Percentiles rank a stretch among this genome's conserved stretches.
phyloP scores from a whole-genome alignment of 2,888 invertebrate species.

The Didymodactylos carnosus region DNA sequence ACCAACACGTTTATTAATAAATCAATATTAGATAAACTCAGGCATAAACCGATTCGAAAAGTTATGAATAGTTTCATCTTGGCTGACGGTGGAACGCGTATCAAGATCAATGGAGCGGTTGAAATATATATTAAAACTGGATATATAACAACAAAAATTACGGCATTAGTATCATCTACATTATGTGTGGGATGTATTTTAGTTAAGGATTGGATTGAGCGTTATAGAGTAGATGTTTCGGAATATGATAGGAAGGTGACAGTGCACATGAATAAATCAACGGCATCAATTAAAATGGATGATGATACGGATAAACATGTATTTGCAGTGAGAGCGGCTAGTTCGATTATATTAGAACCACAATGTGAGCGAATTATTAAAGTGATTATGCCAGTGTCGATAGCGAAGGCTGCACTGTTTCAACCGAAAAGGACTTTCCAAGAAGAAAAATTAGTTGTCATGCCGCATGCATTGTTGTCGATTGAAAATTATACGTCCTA shows the following conservation, averaged over 20 bases:
- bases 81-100: neutral
- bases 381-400: neutral
- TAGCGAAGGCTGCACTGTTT: neutral
- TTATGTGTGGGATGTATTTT: neutral
- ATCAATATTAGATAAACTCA: neutral
- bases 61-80: neutral
- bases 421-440: neutral
- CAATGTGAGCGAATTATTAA: neutral
- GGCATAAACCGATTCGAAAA: neutral
- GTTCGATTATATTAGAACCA: neutral
- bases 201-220: neutral
- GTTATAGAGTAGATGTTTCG: neutral
- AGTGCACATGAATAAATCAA: neutral
- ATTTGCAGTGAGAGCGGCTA: neutral
- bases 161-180: neutral
- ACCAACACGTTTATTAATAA: neutral
- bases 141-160: neutral
- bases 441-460: neutral
- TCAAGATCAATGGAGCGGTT: neutral
- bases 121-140: neutral
- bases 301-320: neutral
- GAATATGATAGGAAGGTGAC: neutral
- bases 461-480: neutral
- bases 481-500: neutral
- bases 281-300: neutral